A percentile compares a stretch with the other conserved stretches of the same genome.
phyloP scores from a whole-genome alignment of 2,888 invertebrate genomes.

The Amaurobius ferox region DNA sequence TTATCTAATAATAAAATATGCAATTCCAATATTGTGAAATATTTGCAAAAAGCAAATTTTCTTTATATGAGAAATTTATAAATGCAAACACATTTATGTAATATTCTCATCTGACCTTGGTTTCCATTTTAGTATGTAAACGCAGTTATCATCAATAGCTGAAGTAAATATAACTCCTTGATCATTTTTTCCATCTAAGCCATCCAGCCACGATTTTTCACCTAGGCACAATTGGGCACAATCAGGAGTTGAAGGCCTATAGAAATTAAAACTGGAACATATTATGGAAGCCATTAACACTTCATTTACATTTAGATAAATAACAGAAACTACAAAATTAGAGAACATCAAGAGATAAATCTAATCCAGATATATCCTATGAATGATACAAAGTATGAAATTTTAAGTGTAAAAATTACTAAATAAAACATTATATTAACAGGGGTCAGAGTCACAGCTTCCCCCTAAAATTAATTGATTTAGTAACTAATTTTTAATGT shows the following conservation, averaged over 20 bases:
- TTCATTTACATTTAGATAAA: no score
- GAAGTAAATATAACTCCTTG: conserved; percentile 67
- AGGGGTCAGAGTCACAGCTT: no score
- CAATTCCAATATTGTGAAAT: conserved; percentile 19
- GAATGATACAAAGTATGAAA: no score
- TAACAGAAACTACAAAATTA: no score
- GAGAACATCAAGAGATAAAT: no score
- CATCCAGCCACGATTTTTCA: conserved; percentile 72
- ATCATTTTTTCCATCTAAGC: conserved; percentile 72
- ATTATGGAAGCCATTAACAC: no score
- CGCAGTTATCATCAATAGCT: conserved; percentile 69
- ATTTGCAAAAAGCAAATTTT: background rate
- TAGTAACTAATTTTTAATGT: no score
- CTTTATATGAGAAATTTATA: background rate
- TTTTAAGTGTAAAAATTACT: no score
- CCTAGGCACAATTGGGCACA: conserved; percentile 68
- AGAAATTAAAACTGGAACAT: no score
- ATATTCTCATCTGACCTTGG: conserved; percentile 33
- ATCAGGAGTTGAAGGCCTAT: conserved; percentile 69
- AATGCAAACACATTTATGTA: conserved; percentile 18
- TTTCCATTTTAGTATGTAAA: conserved; percentile 73
- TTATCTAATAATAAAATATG: conserved; percentile 30
- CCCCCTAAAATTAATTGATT: no score
- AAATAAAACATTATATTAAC: no score
- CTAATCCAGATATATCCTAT: no score